These are phyloP conservation scores for Pachycephala philippinensis DNA, from an alignment of 2,113 vertebrate species.

Conservation along the genomic window DNA sequence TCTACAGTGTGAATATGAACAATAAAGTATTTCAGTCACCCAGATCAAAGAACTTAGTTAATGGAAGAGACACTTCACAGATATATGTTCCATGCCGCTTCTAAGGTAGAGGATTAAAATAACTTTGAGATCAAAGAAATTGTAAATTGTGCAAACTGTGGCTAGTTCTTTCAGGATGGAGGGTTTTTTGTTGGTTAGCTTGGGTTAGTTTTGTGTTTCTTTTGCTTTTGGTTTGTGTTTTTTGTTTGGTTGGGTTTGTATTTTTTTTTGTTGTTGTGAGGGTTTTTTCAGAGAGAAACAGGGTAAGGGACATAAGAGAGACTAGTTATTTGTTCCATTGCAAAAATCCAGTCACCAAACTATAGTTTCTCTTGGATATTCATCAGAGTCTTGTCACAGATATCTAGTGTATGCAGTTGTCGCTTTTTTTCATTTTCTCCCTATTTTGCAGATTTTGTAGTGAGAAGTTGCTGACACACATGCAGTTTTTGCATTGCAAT, in stretches of 20 bases:
- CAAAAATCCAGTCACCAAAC: background rate
- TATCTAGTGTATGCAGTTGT: background rate
- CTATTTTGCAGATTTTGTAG: background rate
- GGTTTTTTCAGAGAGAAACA: background rate
- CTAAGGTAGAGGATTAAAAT: background rate
- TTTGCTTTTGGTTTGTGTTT: background rate
- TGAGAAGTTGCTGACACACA: background rate
- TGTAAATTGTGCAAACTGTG: background rate
- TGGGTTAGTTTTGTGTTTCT: background rate
- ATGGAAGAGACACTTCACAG: background rate
- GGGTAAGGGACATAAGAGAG: accelerated
- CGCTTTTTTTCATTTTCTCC: background rate
- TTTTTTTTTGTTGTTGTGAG: background rate
- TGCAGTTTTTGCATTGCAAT: background rate
- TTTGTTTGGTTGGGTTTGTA: background rate
- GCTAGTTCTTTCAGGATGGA: background rate
- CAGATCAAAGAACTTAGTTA: background rate
- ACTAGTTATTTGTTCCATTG: background rate
- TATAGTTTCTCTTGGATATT: background rate
- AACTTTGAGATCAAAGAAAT: background rate
- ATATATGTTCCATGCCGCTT: background rate
- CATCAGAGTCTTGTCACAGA: background rate
- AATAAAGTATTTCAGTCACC: background rate
- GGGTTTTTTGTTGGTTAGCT: background rate
- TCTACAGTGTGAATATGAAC: background rate